Evolutionary conservation across 2,113 vertebrate species (phyloP).

Genomic region (Gymnorhina tibicen): DNA sequence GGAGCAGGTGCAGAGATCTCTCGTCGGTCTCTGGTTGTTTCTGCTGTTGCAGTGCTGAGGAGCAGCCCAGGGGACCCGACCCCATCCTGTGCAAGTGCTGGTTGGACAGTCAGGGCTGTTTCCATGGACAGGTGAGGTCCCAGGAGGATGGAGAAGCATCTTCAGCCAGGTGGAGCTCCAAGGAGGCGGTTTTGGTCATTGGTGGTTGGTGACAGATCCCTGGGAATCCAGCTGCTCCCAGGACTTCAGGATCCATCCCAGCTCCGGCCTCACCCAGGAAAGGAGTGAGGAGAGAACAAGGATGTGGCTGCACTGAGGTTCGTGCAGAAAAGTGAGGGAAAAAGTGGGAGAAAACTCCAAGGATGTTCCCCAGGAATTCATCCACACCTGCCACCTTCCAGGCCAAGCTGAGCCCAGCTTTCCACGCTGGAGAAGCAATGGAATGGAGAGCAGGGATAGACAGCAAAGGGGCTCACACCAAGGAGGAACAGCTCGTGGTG

Average conservation of each 20-base stretch:
- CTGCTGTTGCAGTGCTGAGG: not conserved
- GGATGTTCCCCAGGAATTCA: not conserved
- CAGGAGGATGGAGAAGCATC: not conserved
- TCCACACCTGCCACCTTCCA: not conserved
- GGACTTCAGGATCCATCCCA: not conserved
- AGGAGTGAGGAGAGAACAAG: not conserved
- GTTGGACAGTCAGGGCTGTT: not conserved
- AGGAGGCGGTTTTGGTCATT: not conserved
- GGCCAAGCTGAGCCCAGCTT: not conserved
- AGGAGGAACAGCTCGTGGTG: not conserved
- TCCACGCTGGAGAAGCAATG: not conserved
- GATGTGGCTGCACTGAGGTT: not conserved
- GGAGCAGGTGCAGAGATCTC: not conserved
- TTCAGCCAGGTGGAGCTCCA: not conserved
- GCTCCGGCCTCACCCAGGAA: fast-evolving
- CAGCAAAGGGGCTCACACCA: not conserved
- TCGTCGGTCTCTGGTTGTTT: not conserved
- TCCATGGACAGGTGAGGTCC: too few relatives aligned
- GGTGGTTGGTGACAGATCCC: not conserved
- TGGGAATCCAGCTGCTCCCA: not conserved
- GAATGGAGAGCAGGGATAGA: not conserved
- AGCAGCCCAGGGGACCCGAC: fast-evolving
- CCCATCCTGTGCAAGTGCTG: not conserved
- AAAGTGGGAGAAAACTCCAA: not conserved
- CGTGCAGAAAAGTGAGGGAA: not conserved